phyloP scores from a whole-genome alignment of 2,888 invertebrate genomes.

The Amphimallon solstitiale region DNA sequence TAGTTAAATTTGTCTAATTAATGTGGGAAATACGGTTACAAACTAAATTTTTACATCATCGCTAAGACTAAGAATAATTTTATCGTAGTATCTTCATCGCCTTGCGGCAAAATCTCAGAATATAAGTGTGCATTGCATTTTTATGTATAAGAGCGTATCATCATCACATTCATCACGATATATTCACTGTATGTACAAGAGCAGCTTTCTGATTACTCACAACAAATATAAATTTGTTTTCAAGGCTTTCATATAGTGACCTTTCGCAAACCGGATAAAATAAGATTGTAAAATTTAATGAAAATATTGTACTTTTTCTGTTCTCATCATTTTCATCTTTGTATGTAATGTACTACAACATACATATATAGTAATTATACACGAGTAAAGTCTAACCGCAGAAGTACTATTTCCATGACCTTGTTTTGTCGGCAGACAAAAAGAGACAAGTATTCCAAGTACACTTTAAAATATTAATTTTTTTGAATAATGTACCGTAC shows the following conservation, averaged over 20 bases:
- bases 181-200: background rate
- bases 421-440: background rate
- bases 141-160: background rate
- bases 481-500: background rate
- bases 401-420: conserved; percentile 12
- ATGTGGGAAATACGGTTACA: too few relatives aligned
- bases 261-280: conserved; percentile 21
- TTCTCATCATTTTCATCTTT: conserved; percentile 18
- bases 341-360: too few relatives aligned
- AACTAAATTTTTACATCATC: too few relatives aligned
- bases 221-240: conserved; percentile 3
- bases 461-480: conserved; percentile 2
- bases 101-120: too few relatives aligned
- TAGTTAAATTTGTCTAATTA: too few relatives aligned
- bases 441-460: conserved; percentile 2
- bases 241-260: conserved; percentile 16
- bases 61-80: too few relatives aligned
- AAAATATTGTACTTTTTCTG: conserved; percentile 27
- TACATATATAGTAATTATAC: too few relatives aligned
- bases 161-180: conserved; percentile 4
- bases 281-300: conserved; percentile 26
- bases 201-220: background rate
- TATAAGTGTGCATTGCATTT: too few relatives aligned
- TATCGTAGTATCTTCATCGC: too few relatives aligned
- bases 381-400: conserved; percentile 5